Evolutionary conservation across 2,888 invertebrate genomes (phyloP).

Genomic region (Dryomyza anilis): DNA sequence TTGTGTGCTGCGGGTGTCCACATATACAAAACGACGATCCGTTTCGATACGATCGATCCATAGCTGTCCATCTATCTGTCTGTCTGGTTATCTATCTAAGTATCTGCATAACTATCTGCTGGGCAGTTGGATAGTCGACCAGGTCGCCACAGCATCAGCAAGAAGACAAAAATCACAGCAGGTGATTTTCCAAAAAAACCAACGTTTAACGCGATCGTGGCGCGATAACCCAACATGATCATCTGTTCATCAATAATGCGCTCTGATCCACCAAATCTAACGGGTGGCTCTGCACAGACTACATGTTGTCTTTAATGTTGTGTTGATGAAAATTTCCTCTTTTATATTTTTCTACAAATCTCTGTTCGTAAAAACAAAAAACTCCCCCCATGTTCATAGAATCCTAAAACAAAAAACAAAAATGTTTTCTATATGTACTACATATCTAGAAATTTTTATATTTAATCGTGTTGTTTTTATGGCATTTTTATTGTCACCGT

Average conservation of each 20-base stretch:
- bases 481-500: neutral
- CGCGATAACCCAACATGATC: neutral
- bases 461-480: neutral
- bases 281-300: neutral
- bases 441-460: too few relatives aligned
- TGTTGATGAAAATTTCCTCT: conserved; percentile 6
- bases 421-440: too few relatives aligned
- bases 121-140: too few relatives aligned
- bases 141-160: neutral
- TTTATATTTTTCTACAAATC: too few relatives aligned
- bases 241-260: conserved; percentile 1
- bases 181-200: conserved; percentile 23
- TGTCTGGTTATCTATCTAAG: too few relatives aligned
- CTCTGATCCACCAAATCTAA: neutral
- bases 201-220: neutral
- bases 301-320: neutral
- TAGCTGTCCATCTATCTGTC: too few relatives aligned
- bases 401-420: too few relatives aligned
- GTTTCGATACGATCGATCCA: neutral
- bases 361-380: too few relatives aligned
- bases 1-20: conserved; percentile 17
- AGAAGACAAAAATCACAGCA: conserved; percentile 25
- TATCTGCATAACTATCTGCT: too few relatives aligned
- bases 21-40: neutral
- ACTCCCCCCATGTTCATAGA: too few relatives aligned